Conservation (phyloP, 1,140 invertebrate genomes). For the Manduca sexta region DNA sequence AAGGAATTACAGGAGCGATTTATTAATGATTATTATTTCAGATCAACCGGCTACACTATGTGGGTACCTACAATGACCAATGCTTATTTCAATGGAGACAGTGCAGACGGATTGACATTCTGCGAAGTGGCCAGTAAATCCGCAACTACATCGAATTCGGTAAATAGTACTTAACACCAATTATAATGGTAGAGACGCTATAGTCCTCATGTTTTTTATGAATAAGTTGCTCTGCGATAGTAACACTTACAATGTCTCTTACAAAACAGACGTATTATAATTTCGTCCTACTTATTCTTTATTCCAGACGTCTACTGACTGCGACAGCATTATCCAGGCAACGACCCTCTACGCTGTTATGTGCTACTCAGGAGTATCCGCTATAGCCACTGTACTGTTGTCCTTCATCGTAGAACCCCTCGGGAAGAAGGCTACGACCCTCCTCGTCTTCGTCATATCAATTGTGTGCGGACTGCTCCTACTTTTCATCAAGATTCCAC, state of each 20-base stretch:
- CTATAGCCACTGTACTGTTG: conserved; percentile 29
- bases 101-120: conserved; percentile 33
- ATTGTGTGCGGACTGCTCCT: conserved; percentile 27
- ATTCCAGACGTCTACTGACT: conserved; percentile 31
- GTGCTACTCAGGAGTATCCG: conserved; percentile 37
- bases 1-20: too few relatives aligned
- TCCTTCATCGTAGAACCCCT: conserved; percentile 41
- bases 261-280: background rate
- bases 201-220: too few relatives aligned
- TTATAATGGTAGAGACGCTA: too few relatives aligned
- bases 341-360: conserved; percentile 45
- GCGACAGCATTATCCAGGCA: conserved; percentile 31
- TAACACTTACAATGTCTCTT: too few relatives aligned
- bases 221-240: too few relatives aligned
- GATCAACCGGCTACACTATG: conserved; percentile 51
- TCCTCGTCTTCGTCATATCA: conserved; percentile 30
- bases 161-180: too few relatives aligned
- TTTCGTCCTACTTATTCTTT: background rate
- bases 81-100: conserved; percentile 38
- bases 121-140: conserved; percentile 44
- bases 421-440: conserved; percentile 39
- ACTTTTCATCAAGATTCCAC: conserved; percentile 36
- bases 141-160: conserved; percentile 15
- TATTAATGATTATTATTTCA: conserved; percentile 12
- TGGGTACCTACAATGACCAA: conserved; percentile 55